Base-by-base conservation (phyloP, 1,140 invertebrate species). In the Ptiloglossa arizonensis region DNA sequence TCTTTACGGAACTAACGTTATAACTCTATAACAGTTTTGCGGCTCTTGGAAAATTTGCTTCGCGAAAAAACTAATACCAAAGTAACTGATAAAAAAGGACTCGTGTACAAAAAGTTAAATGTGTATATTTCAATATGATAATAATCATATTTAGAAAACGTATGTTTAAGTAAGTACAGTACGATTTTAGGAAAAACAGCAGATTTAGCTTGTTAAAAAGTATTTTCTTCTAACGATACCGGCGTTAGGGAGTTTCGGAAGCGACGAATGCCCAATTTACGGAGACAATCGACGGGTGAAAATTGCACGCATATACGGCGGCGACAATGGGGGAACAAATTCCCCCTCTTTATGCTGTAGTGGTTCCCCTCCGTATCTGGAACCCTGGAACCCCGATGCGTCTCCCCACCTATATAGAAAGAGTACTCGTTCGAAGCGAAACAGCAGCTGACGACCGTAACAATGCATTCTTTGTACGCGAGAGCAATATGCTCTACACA, bases 401-500 rank as follows among this genome's bases (percentile, higher is more conserved):
- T 48, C 35, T 50, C 73, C 73, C 73, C 54, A 75, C 50, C 54
- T 35, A 24, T 24, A 57, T n/a, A 46, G 59, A 69, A 41, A 67
- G 41, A 44, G 67, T 78, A 70, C 60, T 77, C 63, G 74, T 76
- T 84, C 41, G 57, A 62, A 84, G 66, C 81, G 54, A 63, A 79
- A 79, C 79, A 84, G 85, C 85, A 86, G 85, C 85, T 87, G 85
- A 87, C 81, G 85, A 68, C 67, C 81, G 85, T 84, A 86, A 86
- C 82, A 87, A 87, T 87, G 46, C 85, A 46, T 80, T 72, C 75
- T 46, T 64, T 70, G 69, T 44, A 54, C 67, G 73, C 68, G 77
- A 72, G 75, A 81, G 59, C 70, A 75, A 63, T 79, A 86, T 68
- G 75, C 76, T 60, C 56, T 59, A 69, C 74, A 44, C 67, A 50